These are phyloP conservation scores for Euplexia lucipara DNA, from an alignment of 2,888 invertebrate species.

Conservation along the genomic window DNA sequence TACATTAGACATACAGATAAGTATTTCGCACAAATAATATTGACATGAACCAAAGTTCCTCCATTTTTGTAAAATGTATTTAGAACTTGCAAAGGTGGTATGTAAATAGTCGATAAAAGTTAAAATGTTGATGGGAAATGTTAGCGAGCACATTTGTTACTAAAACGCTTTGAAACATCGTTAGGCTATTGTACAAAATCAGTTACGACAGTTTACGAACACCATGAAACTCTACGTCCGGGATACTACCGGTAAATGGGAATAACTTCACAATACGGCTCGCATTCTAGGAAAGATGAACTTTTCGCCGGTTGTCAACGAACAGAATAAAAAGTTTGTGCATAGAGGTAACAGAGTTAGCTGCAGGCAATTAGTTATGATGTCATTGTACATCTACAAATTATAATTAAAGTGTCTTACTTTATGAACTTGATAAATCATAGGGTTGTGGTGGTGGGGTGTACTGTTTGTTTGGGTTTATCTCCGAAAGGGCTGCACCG, in stretches of 20 bases:
- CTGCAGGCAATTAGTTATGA: neutral
- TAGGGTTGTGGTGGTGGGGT: no score
- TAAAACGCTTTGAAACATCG: conserved; percentile 55
- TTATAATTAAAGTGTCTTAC: no score
- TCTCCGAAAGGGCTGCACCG: no score
- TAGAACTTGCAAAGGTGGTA: neutral
- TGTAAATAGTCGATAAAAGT: conserved; percentile 12
- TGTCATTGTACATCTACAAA: no score
- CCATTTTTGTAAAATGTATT: neutral
- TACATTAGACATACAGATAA: no score
- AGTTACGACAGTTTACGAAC: conserved; percentile 51
- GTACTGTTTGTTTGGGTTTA: no score
- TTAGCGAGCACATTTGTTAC: conserved; percentile 41
- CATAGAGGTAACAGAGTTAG: neutral
- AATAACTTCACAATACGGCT: conserved; percentile 21
- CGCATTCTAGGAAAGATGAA: conserved; percentile 14
- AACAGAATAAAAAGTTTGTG: neutral
- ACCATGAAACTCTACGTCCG: conserved; percentile 43
- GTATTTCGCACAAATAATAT: no score
- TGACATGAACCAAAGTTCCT: no score
- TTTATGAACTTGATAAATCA: no score
- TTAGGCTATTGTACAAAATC: conserved; percentile 56
- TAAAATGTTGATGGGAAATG: conserved; percentile 17
- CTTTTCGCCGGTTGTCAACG: conserved; percentile 22
- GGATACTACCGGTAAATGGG: conserved; percentile 36